Evolutionary conservation across 2,888 invertebrate species (phyloP), one percentile per base, ranked within the genome.

Genomic region (Nasonia oneida): DNA sequence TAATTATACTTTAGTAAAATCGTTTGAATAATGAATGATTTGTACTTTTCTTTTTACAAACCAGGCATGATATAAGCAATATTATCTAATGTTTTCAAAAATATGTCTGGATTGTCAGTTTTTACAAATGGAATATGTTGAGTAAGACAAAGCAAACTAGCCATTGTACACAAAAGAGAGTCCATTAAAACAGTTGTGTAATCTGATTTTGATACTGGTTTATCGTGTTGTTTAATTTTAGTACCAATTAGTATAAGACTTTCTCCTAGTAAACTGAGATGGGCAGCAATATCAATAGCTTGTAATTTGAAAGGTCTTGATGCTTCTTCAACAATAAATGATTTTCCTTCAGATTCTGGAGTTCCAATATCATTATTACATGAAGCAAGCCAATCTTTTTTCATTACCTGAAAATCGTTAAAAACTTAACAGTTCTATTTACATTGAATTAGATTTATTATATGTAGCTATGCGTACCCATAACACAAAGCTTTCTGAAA

Each of bases 191-290:
- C 98, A 0, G 98, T 98, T 85, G 99, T 95, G 86, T 98, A 98
- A 0, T 98, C 99, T 0, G 98, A 98, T n/a, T 98, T 98, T 0
- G 98, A 98, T 87, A 98, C 98, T 93, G 98, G 98, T 18, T 98
- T 98, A 96, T 98, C 98, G 90, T 98, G 98, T 91, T 98, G 98
- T 93, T 98, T 98, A 4, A 99, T 95, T 61, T 98, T 94, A 93
- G 97, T 97, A 0, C 99, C 99, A 89, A 99, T 98, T 91, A 98
- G 98, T 74, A 97, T 97, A n/a, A 99, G 95, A 91, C 98, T 98
- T 93, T 99, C 99, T 0, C 99, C 99, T 23, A 99, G 94, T 84
- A 99, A 94, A 81, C 98, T 97, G 14, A 99, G 94, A 93, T 99
- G 98, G 0, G 99, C 98, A 0, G 98, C 98, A 39, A 98, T 97